phyloP scores from a whole-genome alignment of 2,888 invertebrate species.

The Eupithecia inturbata region DNA sequence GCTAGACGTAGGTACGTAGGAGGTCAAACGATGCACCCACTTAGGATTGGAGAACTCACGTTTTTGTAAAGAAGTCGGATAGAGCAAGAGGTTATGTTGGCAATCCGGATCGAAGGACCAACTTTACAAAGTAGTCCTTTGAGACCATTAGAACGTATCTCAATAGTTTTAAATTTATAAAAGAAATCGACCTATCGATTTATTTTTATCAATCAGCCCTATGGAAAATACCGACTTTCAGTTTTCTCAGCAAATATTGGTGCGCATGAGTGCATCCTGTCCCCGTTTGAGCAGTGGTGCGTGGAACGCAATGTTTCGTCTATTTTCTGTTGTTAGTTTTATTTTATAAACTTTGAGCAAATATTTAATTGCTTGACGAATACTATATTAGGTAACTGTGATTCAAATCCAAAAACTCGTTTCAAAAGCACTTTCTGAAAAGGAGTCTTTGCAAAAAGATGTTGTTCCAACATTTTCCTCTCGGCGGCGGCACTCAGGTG shows the following conservation, averaged over 20 bases:
- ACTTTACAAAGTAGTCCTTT: background rate
- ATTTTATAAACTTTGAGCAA: background rate
- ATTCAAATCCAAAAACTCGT: too few relatives aligned
- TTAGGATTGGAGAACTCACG: background rate
- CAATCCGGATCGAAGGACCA: background rate
- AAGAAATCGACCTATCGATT: background rate
- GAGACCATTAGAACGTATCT: background rate
- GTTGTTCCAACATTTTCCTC: too few relatives aligned
- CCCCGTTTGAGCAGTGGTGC: conserved; percentile 17
- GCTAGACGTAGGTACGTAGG: background rate
- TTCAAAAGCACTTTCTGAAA: background rate
- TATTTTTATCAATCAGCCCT: background rate
- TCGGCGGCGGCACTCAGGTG: too few relatives aligned
- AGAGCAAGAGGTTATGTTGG: too few relatives aligned
- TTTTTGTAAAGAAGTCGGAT: background rate
- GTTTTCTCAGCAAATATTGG: conserved; percentile 32
- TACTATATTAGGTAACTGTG: too few relatives aligned
- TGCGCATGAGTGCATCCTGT: conserved; percentile 25
- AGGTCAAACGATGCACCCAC: background rate
- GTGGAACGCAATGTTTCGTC: conserved; percentile 11
- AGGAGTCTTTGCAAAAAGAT: too few relatives aligned
- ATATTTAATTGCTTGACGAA: background rate
- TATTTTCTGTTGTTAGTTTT: conserved; percentile 2
- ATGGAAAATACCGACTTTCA: conserved; percentile 16
- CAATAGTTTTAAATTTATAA: background rate